These are phyloP conservation scores for Sialis fuliginosa DNA, from an alignment of 2,888 invertebrate genomes.

Conservation along the genomic window DNA sequence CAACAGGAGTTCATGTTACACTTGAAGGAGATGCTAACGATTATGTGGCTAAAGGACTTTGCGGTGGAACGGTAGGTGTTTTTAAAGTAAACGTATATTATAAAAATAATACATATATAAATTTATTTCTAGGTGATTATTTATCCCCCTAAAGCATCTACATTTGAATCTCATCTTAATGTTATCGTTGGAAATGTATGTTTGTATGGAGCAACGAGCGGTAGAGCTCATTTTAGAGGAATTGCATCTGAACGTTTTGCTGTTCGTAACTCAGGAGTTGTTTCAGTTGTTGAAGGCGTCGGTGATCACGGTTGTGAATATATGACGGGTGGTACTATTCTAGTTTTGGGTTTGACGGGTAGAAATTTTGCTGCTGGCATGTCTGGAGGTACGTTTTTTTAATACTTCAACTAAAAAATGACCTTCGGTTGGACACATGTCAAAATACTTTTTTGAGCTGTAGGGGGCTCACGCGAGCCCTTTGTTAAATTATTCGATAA, in stretches of 20 bases:
- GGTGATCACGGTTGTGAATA: slow-evolving; percentile 99
- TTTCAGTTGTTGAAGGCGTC: slow-evolving; percentile 92
- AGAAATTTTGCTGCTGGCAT: slow-evolving; percentile 98
- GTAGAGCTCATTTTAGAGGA: slow-evolving; percentile 73
- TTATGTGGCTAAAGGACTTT: slow-evolving; percentile 60
- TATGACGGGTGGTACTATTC: slow-evolving; percentile 90
- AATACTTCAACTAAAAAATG: neutral
- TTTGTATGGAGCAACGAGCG: slow-evolving; percentile 91
- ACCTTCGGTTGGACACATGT: too few species aligned
- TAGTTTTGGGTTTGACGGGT: slow-evolving; percentile 88
- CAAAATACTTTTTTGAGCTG: too few species aligned
- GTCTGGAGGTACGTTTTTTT: slow-evolving; percentile 46
- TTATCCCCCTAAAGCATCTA: slow-evolving; percentile 71
- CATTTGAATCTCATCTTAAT: slow-evolving; percentile 83
- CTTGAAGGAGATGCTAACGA: slow-evolving; percentile 97
- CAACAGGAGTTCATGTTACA: slow-evolving; percentile 73
- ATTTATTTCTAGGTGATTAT: slow-evolving; percentile 41
- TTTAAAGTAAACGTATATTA: neutral
- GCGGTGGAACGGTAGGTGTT: slow-evolving; percentile 3
- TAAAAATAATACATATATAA: neutral
- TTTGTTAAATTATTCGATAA: too few species aligned
- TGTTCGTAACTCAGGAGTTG: slow-evolving; percentile 92
- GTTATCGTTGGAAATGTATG: slow-evolving; percentile 98
- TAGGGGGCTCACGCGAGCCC: too few species aligned
- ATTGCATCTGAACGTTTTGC: slow-evolving; percentile 97